Conservation (phyloP, 2,797 vertebrate genomes). For the Thaleichthys pacificus region DNA sequence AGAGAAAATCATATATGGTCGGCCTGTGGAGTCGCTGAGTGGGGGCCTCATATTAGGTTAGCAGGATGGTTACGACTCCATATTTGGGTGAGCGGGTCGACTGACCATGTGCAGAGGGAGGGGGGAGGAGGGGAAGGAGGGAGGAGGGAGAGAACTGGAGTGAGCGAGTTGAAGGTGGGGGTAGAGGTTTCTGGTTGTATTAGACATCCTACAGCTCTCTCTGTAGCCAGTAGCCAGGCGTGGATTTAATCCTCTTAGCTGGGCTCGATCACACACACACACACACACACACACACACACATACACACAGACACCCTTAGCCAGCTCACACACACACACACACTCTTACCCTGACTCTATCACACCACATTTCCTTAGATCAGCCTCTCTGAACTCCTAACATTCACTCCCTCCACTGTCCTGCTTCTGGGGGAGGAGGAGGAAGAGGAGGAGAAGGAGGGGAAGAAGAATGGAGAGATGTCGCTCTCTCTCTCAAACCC, state of each 20-base stretch:
- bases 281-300: no score
- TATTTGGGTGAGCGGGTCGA: conserved; percentile 38
- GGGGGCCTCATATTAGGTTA: background rate
- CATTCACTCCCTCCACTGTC: no score
- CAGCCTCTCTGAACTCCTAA: no score
- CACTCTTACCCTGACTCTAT: no score
- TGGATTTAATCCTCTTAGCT: no score
- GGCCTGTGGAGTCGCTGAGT: background rate
- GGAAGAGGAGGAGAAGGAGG: conserved; percentile 56
- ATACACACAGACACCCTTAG: no score
- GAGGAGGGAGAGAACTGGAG: conserved; percentile 16
- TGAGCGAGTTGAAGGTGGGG: conserved; percentile 12
- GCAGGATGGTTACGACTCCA: conserved; percentile 17
- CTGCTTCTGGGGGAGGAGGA: background rate
- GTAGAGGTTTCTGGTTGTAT: conserved; percentile 39
- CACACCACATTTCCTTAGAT: no score
- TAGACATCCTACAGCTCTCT: conserved; percentile 63
- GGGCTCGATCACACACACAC: no score
- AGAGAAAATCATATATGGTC: background rate
- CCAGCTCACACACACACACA: no score
- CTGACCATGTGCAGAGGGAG: conserved; percentile 6
- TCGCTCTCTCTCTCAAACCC: conserved; percentile 75
- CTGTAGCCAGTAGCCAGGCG: conserved; percentile 48
- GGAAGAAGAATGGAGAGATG: conserved; percentile 75
- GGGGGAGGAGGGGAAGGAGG: background rate